Percentiles rank a stretch among this genome's conserved stretches.
Conservation (phyloP, 35 echinoderm and acorn worm genomes). For the Lytechinus pictus region DNA sequence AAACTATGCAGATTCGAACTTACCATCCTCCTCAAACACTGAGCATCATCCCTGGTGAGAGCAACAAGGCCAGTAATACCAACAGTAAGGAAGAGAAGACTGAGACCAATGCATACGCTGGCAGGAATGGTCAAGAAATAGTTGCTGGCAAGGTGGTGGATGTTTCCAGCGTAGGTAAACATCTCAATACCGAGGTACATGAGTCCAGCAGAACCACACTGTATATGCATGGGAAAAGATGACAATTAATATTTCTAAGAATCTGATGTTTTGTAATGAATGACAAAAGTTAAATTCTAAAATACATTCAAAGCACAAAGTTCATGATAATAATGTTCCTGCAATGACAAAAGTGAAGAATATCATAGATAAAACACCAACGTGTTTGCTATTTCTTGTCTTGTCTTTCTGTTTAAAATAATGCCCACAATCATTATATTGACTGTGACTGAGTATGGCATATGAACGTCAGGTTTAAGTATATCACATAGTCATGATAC, state of each 20-base stretch:
- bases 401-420: too few species aligned
- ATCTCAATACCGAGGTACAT: slow-evolving; percentile 54
- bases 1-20: neutral
- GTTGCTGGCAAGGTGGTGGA: slow-evolving; percentile 11
- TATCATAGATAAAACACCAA: too few species aligned
- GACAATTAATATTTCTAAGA: neutral
- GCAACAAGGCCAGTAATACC: slow-evolving; percentile 26
- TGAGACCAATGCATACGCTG: slow-evolving; percentile 48
- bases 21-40: slow-evolving; percentile 40
- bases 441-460: too few species aligned
- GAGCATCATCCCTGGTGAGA: slow-evolving; percentile 36
- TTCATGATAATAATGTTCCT: too few species aligned
- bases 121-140: slow-evolving; percentile 51
- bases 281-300: neutral
- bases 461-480: too few species aligned
- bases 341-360: too few species aligned
- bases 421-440: too few species aligned
- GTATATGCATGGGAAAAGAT: neutral
- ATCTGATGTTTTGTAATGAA: neutral
- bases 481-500: too few species aligned
- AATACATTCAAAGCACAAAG: neutral
- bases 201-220: slow-evolving; percentile 36
- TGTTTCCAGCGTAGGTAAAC: slow-evolving; percentile 43
- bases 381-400: too few species aligned
- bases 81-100: slow-evolving; percentile 11